Percentiles rank a stretch among this genome's conserved stretches.
These are phyloP conservation scores for Larimichthys crocea DNA, from an alignment of 2,113 vertebrate species.

Conservation along the genomic window DNA sequence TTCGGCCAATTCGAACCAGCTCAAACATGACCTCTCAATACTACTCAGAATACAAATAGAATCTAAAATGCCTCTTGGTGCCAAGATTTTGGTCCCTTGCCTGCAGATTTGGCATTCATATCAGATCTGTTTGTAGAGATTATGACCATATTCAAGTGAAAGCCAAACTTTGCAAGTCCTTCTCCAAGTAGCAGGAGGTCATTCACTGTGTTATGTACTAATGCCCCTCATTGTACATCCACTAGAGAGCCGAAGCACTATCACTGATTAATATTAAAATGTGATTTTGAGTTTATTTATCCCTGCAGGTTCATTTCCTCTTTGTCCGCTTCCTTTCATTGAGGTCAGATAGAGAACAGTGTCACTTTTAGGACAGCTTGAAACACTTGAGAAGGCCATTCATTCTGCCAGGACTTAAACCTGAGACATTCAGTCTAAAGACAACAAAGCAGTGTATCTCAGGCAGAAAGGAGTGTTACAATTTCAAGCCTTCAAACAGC, in stretches of 20 bases:
- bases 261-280: slow-evolving; percentile 28
- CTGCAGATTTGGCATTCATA: no score
- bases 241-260: slow-evolving; percentile 4
- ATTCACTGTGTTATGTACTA: not conserved
- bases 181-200: not conserved
- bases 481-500: not conserved
- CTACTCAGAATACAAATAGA: no score
- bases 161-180: not conserved
- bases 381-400: not conserved
- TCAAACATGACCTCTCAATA: no score
- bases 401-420: not conserved
- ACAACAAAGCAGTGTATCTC: not conserved
- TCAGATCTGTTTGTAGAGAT: no score
- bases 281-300: slow-evolving; percentile 13
- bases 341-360: slow-evolving; percentile 25
- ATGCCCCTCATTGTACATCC: slow-evolving; percentile 10
- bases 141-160: not conserved
- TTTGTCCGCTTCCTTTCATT: not conserved
- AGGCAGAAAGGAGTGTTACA: not conserved
- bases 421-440: not conserved
- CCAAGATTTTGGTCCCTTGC: no score
- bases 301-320: slow-evolving; percentile 31
- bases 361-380: slow-evolving; percentile 8
- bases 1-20: no score
- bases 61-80: no score